Percentiles rank a stretch among this genome's conserved stretches.
phyloP scores from a whole-genome alignment of 2,113 vertebrate species.

The Syngnathoides biaculeatus region DNA sequence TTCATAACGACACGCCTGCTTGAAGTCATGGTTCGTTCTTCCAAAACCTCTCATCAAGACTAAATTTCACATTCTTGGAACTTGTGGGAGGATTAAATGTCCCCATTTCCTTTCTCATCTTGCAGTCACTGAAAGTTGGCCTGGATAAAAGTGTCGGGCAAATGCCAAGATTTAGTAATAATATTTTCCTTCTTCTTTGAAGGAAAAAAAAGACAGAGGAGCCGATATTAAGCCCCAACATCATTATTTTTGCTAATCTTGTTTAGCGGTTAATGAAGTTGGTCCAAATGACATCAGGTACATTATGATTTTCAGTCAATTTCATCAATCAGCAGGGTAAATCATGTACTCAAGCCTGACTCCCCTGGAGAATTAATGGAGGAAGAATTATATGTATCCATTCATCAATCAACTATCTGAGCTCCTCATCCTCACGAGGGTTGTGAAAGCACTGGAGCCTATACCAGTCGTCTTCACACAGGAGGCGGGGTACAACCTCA shows the following conservation, averaged over 20 bases:
- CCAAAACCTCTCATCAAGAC: slow-evolving; percentile 40
- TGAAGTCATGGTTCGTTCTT: slow-evolving; percentile 36
- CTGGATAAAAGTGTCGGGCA: slow-evolving; percentile 56
- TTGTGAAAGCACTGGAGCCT: no score
- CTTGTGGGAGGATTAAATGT: slow-evolving; percentile 45
- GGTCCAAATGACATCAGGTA: slow-evolving; percentile 34
- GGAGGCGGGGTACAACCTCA: no score
- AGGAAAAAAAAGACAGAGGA: background rate
- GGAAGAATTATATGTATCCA: background rate
- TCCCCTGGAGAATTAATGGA: slow-evolving; percentile 24
- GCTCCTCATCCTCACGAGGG: no score
- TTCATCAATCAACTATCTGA: background rate
- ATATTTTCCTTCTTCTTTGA: slow-evolving; percentile 37
- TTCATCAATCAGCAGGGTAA: slow-evolving; percentile 50
- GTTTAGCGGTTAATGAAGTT: slow-evolving; percentile 44
- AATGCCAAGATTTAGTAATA: slow-evolving; percentile 46
- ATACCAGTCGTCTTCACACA: no score
- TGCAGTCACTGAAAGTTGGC: slow-evolving; percentile 36
- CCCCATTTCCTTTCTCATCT: slow-evolving; percentile 41
- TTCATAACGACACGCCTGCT: slow-evolving; percentile 2
- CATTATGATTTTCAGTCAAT: slow-evolving; percentile 52
- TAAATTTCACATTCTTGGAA: slow-evolving; percentile 43
- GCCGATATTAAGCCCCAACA: background rate
- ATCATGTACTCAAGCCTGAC: slow-evolving; percentile 36
- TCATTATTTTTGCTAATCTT: slow-evolving; percentile 32